Evolutionary conservation across 2,888 invertebrate genomes (phyloP), one percentile per base, ranked within the genome.

Genomic region (Ophion ellenae): DNA sequence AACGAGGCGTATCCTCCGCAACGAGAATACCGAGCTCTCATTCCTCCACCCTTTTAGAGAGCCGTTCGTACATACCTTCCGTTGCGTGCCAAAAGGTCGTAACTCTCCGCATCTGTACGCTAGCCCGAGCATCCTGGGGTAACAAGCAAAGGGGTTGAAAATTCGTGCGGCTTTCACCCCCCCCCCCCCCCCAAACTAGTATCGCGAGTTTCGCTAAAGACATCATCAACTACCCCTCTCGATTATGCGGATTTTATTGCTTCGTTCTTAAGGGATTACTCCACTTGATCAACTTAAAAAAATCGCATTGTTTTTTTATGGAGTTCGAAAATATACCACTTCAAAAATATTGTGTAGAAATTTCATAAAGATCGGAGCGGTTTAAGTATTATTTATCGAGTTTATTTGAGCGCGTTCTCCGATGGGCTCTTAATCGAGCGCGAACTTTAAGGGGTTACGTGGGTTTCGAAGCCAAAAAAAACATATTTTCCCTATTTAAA

Each of bases 1-100:
- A 93, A 91, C 92, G 89, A 89, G 91, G 90, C 89, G 90, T 89
- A 89, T 91, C 87, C 87, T 81, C 83, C 78, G 32, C 81, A 74
- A 47, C 74, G 87, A 70, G 86, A 88, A 86, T 84, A 79, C 79
- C 83, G 86, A 70, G 84, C 71, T 80, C 84, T 28, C 47, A 71
- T 71, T 57, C 81, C 59, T 74, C 66, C 64, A 77, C 61, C 85
- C 77, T 83, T 74, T 81, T 79, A 79, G 53, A 67, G 57, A 47
- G 59, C 59, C 32, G 32, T 36, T n/a, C 28, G 57, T 57, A 59
- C 57, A 59, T 59, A 63, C 20, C 61, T 76, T 69, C 9, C 10
- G 73, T 63, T 79, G 32, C 20, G n/a, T 45, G 59, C 45, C 61
- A 63, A 59, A 79, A 79, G 53, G 78, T 28, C 63, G 61, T 53